A percentile compares a stretch with the other conserved stretches of the same genome.
Evolutionary conservation across 2,888 invertebrate genomes (phyloP).

Genomic region (Spilarctia lutea): DNA sequence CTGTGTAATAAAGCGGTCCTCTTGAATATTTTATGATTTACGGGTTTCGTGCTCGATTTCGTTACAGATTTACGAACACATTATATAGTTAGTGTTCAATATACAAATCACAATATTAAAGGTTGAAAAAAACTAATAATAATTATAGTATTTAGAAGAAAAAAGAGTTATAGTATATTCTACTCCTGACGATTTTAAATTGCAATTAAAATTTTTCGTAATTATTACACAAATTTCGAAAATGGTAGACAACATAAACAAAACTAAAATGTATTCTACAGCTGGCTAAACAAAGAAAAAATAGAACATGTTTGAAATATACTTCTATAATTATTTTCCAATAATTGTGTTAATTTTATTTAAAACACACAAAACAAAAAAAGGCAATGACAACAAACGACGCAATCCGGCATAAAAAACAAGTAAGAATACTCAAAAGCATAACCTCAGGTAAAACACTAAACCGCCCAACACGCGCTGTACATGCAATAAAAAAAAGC

Average conservation of each 20-base stretch:
- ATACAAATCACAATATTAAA: background rate
- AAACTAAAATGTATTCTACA: background rate
- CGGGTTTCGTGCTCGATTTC: conserved; percentile 21
- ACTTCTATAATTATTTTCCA: background rate
- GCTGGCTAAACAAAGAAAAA: background rate
- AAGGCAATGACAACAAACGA: background rate
- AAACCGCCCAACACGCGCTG: background rate
- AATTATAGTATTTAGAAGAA: too few relatives aligned
- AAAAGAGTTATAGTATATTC: background rate
- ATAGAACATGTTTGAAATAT: background rate
- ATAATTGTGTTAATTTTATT: background rate
- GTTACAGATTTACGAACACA: conserved; percentile 1
- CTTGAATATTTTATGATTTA: conserved; percentile 41
- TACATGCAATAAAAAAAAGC: background rate
- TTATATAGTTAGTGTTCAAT: background rate
- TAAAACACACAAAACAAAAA: background rate
- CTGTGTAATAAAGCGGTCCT: conserved; percentile 42
- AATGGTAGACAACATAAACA: background rate
- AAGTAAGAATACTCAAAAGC: background rate
- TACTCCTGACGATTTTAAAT: too few relatives aligned
- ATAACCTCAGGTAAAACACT: background rate
- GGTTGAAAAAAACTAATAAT: background rate
- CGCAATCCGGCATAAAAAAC: background rate
- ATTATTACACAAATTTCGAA: too few relatives aligned
- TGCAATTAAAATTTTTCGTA: too few relatives aligned